These are phyloP conservation scores for Ginglymostoma cirratum DNA, from an alignment of 2,113 vertebrate species.

Conservation along the genomic window DNA sequence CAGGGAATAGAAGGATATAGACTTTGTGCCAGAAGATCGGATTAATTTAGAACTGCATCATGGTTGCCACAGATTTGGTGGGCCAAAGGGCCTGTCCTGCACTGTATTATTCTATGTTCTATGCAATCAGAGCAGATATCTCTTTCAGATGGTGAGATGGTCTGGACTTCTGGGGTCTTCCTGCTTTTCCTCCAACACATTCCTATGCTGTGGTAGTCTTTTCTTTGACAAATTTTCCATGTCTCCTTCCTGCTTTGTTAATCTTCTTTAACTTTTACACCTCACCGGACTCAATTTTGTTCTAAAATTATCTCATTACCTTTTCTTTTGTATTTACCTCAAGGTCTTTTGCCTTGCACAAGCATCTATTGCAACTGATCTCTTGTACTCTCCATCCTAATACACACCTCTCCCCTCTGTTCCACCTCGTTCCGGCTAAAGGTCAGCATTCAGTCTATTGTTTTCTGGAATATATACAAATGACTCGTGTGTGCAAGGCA, in stretches of 20 bases:
- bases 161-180: not conserved
- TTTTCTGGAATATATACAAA: too few species aligned
- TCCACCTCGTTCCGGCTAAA: not conserved
- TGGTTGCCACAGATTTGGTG: too few species aligned
- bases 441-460: too few species aligned
- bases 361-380: not conserved
- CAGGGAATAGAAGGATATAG: too few species aligned
- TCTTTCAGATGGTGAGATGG: not conserved
- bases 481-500: too few species aligned
- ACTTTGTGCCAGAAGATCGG: too few species aligned
- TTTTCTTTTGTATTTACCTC: too few species aligned
- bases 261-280: not conserved
- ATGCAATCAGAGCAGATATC: not conserved
- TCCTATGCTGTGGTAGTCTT: not conserved
- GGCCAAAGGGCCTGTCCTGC: too few species aligned
- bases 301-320: not conserved
- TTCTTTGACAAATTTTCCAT: not conserved
- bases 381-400: not conserved
- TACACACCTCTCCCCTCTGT: not conserved
- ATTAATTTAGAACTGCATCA: too few species aligned
- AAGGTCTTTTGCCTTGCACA: not conserved
- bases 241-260: not conserved
- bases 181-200: not conserved
- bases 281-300: too few species aligned
- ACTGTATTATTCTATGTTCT: too few species aligned